Conservation (phyloP, 2,888 invertebrate genomes). For the Watsonalla cultraria region DNA sequence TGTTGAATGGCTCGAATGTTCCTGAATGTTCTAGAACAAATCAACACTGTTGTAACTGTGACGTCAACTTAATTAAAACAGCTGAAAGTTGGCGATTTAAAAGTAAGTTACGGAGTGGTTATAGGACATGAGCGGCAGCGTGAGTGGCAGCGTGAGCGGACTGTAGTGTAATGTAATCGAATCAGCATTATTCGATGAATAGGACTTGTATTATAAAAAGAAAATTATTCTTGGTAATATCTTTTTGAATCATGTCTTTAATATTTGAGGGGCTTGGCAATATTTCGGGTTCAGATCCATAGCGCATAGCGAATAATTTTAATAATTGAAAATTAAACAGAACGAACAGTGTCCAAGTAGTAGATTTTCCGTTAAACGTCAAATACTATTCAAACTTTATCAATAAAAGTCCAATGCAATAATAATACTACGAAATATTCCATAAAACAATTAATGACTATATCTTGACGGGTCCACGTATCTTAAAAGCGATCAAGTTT, state of each 20-base stretch:
- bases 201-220: too few species aligned
- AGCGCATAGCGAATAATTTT: too few species aligned
- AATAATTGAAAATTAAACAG: too few species aligned
- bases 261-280: too few species aligned
- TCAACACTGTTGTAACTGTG: conserved; percentile 66
- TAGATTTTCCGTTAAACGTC: too few species aligned
- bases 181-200: too few species aligned
- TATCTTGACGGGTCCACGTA: not conserved
- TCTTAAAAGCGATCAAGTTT: not conserved
- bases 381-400: too few species aligned
- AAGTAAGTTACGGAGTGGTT: conserved; percentile 26
- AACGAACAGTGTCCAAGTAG: too few species aligned
- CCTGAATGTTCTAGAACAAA: conserved; percentile 34
- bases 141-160: conserved; percentile 1
- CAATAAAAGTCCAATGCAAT: too few species aligned
- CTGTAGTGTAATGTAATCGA: too few species aligned
- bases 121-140: not conserved
- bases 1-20: not conserved
- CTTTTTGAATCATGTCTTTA: not conserved
- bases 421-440: not conserved
- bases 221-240: too few species aligned
- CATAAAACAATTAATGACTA: not conserved
- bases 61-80: conserved; percentile 76
- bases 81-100: conserved; percentile 69
- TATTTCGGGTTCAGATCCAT: too few species aligned